A percentile compares a stretch with the other conserved stretches of the same genome.
Evolutionary conservation across 1,140 invertebrate species (phyloP).

Genomic region (Araneus ventricosus): DNA sequence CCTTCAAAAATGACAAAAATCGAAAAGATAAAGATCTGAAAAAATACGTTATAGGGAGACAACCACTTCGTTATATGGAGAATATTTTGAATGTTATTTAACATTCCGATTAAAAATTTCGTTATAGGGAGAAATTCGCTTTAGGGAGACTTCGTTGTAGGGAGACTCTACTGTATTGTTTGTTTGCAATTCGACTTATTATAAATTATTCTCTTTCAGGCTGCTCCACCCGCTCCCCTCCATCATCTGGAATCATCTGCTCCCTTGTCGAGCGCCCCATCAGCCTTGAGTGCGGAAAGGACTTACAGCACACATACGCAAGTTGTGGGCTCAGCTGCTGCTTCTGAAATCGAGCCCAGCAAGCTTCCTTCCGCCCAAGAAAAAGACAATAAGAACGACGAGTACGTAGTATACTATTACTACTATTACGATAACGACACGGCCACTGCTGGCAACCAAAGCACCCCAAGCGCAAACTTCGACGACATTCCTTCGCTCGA

Average conservation of each 20-base stretch:
- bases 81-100: too few relatives aligned
- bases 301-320: conserved; percentile 18
- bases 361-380: conserved; percentile 55
- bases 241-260: background rate
- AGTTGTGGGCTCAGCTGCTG: conserved; percentile 55
- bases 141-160: too few relatives aligned
- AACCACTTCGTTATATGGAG: too few relatives aligned
- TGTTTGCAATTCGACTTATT: too few relatives aligned
- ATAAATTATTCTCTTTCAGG: background rate
- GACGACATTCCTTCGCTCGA: conserved; percentile 74
- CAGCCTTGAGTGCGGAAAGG: background rate
- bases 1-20: too few relatives aligned
- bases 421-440: conserved; percentile 75
- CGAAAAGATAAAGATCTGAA: too few relatives aligned
- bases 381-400: conserved; percentile 63
- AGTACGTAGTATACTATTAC: conserved; percentile 75
- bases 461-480: conserved; percentile 68
- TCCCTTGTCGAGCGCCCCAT: background rate
- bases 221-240: background rate
- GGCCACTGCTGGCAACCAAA: background rate
- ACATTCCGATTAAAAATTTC: too few relatives aligned
- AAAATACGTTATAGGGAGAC: too few relatives aligned
- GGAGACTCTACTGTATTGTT: too few relatives aligned
- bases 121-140: too few relatives aligned
- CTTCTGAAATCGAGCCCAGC: conserved; percentile 61